Conservation (phyloP, 2,797 vertebrate genomes). For the Morus bassanus region DNA sequence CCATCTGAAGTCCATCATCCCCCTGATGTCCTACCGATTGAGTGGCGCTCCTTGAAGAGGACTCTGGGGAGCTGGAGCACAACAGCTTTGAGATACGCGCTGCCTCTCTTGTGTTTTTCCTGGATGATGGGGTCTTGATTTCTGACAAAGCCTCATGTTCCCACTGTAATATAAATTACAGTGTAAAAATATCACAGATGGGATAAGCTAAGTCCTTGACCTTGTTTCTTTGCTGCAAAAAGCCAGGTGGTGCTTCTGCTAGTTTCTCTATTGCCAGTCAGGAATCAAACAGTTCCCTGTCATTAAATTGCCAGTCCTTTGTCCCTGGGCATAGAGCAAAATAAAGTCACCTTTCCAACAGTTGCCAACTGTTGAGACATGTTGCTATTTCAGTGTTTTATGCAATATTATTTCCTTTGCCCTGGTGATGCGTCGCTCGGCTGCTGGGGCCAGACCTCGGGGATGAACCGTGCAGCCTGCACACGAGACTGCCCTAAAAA, state of each 20-base stretch:
- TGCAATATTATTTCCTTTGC: background rate
- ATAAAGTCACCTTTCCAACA: conserved; percentile 48
- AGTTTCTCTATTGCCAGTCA: background rate
- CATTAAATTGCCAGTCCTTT: conserved; percentile 24
- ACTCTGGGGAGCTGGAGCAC: background rate
- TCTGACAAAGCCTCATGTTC: background rate
- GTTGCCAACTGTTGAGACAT: conserved; percentile 8
- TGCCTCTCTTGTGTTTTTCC: background rate
- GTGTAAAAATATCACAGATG: conserved; percentile 35
- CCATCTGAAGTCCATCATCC: background rate
- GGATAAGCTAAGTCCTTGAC: conserved; percentile 49
- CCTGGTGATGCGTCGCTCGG: background rate
- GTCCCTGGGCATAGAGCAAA: conserved; percentile 39
- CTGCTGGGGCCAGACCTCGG: background rate
- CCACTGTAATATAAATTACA: background rate
- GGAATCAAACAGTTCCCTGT: conserved; percentile 10
- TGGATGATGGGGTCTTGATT: background rate
- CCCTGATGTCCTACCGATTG: fast-evolving
- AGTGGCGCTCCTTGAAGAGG: background rate
- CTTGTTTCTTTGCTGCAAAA: conserved; percentile 33
- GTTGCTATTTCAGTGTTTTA: conserved; percentile 14
- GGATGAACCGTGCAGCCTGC: background rate
- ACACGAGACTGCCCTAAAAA: background rate
- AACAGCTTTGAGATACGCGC: fast-evolving
- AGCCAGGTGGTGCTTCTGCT: conserved; percentile 55